phyloP scores from a whole-genome alignment of 2,888 invertebrate genomes.

The Drosophila yooni region DNA sequence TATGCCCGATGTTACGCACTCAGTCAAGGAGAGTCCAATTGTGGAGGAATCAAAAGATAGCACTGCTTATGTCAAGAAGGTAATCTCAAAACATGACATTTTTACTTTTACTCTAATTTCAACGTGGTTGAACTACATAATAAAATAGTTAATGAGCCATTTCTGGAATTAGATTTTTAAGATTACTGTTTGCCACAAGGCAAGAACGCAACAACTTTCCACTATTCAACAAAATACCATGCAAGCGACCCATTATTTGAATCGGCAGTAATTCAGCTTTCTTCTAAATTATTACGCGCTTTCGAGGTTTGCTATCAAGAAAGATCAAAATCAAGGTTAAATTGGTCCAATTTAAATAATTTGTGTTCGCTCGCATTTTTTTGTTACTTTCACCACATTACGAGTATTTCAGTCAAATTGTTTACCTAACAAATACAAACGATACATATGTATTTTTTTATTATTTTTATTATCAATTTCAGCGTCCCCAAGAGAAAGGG shows the following conservation, averaged over 20 bases:
- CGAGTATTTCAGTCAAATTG: background rate
- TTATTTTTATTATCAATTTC: background rate
- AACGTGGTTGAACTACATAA: constrained; percentile 13
- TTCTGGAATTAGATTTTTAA: constrained; percentile 18
- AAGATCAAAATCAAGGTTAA: constrained; percentile 45
- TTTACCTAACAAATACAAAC: background rate
- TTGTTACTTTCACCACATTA: constrained; percentile 40
- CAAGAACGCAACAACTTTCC: constrained; percentile 44
- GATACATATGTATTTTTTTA: background rate
- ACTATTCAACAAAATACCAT: constrained; percentile 28
- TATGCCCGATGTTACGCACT: constrained; percentile 31
- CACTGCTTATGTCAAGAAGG: constrained; percentile 68
- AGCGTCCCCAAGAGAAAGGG: constrained; percentile 39
- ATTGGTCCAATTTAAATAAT: constrained; percentile 18
- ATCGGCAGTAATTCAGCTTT: constrained; percentile 30
- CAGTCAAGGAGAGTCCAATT: constrained; percentile 56
- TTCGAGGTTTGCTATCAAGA: constrained; percentile 11
- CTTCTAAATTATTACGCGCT: constrained; percentile 22
- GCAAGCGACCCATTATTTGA: constrained; percentile 22
- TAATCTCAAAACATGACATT: constrained; percentile 45
- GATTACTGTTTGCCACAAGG: constrained; percentile 15
- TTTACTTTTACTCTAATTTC: constrained; percentile 1
- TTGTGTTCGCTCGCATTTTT: constrained; percentile 28
- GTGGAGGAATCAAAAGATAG: constrained; percentile 73
- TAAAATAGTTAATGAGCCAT: constrained; percentile 32